Conservation (phyloP, 2,888 invertebrate genomes). For the Tetranychus truncatus region DNA sequence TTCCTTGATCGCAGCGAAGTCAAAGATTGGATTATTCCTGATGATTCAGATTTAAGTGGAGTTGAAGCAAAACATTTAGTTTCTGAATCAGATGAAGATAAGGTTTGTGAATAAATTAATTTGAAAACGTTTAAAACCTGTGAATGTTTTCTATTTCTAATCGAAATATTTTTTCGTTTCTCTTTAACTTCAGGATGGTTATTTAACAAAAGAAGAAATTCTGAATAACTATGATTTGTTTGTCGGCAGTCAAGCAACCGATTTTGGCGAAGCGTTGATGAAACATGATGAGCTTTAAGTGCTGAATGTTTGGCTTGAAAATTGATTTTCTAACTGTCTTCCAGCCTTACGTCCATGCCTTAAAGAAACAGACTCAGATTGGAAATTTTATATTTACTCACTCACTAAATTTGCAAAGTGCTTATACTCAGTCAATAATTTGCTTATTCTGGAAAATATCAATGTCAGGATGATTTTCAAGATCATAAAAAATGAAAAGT, state of each 20-base stretch:
- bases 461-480: no score
- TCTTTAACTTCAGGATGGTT: conserved; percentile 45
- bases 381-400: no score
- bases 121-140: not conserved
- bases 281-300: conserved; percentile 83
- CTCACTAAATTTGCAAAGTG: no score
- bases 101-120: conserved; percentile 32
- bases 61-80: conserved; percentile 89
- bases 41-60: conserved; percentile 85
- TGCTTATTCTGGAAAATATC: no score
- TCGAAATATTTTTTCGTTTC: conserved; percentile 8
- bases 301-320: not conserved
- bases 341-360: not conserved
- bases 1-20: conserved; percentile 73
- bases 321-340: not conserved
- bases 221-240: conserved; percentile 88
- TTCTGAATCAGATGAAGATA: conserved; percentile 77
- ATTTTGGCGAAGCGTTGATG: conserved; percentile 86
- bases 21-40: conserved; percentile 28
- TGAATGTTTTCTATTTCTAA: no score
- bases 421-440: no score
- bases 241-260: conserved; percentile 95
- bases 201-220: conserved; percentile 70
- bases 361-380: not conserved
- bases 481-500: no score